These are phyloP conservation scores for Muricea muricata DNA, from an alignment of 92 coral and sea anemone species.

Conservation along the genomic window DNA sequence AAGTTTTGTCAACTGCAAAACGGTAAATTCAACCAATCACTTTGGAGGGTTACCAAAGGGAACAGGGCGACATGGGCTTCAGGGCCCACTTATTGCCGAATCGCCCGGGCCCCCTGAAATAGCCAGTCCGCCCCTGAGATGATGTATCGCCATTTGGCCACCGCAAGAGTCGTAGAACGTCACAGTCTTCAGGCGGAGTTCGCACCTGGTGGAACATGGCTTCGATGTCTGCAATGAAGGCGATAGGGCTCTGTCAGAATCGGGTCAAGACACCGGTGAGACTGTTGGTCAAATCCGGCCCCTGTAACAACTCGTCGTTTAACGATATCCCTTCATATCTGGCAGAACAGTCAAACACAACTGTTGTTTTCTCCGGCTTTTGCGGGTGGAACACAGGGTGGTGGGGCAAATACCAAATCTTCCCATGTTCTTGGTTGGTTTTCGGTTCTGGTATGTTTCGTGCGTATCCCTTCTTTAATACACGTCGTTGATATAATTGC, in stretches of 20 bases:
- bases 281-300: slow-evolving; percentile 65
- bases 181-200: slow-evolving; percentile 52
- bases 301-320: slow-evolving; percentile 50
- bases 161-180: slow-evolving; percentile 65
- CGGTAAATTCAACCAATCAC: too few species aligned
- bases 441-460: slow-evolving; percentile 18
- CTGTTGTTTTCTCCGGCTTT: slow-evolving; percentile 56
- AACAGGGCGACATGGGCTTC: too few species aligned
- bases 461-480: slow-evolving; percentile 58
- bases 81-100: too few species aligned
- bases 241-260: slow-evolving; percentile 61
- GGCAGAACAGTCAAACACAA: slow-evolving; percentile 63
- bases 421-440: not conserved
- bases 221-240: slow-evolving; percentile 63
- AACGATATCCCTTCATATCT: slow-evolving; percentile 43
- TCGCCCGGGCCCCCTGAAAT: too few species aligned
- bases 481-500: slow-evolving; percentile 47
- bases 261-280: slow-evolving; percentile 59
- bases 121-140: too few species aligned
- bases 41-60: too few species aligned
- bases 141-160: slow-evolving; percentile 44
- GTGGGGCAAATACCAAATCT: slow-evolving; percentile 55
- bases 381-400: slow-evolving; percentile 60
- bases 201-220: slow-evolving; percentile 70
- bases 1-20: too few species aligned